Conservation (phyloP, 2,113 vertebrate genomes). For the Montifringilla adamsi region DNA sequence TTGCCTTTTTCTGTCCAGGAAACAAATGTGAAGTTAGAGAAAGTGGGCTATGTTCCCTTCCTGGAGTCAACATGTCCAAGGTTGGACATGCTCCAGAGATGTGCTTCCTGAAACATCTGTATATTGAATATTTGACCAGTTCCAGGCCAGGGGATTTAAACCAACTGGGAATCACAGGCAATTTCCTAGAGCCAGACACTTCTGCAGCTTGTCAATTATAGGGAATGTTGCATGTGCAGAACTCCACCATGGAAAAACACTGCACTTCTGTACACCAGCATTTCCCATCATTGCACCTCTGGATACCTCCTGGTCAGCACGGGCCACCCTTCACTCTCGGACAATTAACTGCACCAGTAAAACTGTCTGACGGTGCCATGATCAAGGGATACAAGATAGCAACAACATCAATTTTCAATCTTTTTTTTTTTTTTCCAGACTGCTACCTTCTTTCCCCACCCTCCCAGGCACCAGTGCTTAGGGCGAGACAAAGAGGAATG, state of each 20-base stretch:
- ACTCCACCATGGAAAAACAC: accelerated
- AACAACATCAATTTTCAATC: background rate
- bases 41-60: background rate
- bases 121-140: background rate
- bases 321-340: background rate
- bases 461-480: background rate
- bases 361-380: background rate
- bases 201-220: background rate
- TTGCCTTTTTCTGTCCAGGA: constrained; percentile 31
- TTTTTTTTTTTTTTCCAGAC: background rate
- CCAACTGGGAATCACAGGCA: background rate
- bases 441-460: background rate
- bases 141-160: background rate
- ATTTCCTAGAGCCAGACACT: background rate
- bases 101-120: constrained; percentile 17
- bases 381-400: background rate
- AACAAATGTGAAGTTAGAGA: constrained; percentile 20
- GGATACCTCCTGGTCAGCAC: background rate
- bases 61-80: background rate
- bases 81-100: constrained; percentile 12
- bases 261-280: background rate
- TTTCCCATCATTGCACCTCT: background rate
- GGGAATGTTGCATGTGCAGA: background rate
- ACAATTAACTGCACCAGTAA: background rate
- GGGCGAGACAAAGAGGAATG: background rate